These are phyloP conservation scores for Chrysopilus asiliformis DNA, from an alignment of 2,888 invertebrate species.

Conservation along the genomic window DNA sequence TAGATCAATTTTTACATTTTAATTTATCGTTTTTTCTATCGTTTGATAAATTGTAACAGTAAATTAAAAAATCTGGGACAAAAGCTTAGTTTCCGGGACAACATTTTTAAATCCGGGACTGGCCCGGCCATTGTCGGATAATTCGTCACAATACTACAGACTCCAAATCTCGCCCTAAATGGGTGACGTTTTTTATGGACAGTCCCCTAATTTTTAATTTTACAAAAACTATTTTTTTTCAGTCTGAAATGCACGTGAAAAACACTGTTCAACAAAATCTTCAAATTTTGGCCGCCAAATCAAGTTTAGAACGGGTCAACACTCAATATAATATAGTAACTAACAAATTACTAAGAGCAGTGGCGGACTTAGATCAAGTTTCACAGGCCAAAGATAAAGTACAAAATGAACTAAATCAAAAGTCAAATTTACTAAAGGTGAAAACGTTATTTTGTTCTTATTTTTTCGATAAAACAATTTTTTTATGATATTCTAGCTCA, in stretches of 20 bases:
- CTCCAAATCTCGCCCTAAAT: too few species aligned
- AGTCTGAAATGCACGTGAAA: conserved; percentile 27
- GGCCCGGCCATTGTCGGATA: too few species aligned
- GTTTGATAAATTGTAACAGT: too few species aligned
- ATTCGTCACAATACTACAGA: too few species aligned
- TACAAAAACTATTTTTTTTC: too few species aligned
- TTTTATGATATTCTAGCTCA: conserved; percentile 17
- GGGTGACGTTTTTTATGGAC: too few species aligned
- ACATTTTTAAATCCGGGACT: too few species aligned
- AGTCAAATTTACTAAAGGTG: conserved; percentile 28
- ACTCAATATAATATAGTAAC: conserved; percentile 27
- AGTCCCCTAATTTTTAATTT: too few species aligned
- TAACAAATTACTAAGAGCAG: conserved; percentile 30
- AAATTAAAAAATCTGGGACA: too few species aligned
- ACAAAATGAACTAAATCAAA: conserved; percentile 26
- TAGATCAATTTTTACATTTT: too few species aligned
- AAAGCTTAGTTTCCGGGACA: too few species aligned
- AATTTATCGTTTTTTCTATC: too few species aligned
- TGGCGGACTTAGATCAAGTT: conserved; percentile 30
- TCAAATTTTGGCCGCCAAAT: conserved; percentile 30
- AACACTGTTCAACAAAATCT: conserved; percentile 32
- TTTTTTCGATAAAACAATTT: background rate
- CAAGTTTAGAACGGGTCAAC: conserved; percentile 29
- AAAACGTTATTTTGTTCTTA: background rate
- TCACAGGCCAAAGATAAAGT: conserved; percentile 28